phyloP scores from a whole-genome alignment of 2,797 vertebrate species.

The Spinus pinus region DNA sequence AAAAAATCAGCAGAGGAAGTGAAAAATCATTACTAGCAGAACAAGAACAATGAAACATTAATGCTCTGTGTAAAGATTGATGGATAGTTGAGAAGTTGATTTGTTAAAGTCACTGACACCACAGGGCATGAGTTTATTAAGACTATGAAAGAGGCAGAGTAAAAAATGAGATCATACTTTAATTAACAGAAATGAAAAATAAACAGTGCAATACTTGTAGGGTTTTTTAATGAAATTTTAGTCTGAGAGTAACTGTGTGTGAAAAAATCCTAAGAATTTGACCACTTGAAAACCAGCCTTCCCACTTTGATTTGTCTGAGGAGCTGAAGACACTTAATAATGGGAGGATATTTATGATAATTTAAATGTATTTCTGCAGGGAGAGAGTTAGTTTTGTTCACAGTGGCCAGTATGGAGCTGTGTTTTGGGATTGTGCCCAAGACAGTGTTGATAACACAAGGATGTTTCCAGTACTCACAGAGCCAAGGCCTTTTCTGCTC shows the following conservation, averaged over 20 bases:
- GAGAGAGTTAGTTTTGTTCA: background rate
- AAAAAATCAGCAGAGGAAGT: conserved; percentile 41
- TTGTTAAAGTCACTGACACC: conserved; percentile 42
- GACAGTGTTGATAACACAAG: background rate
- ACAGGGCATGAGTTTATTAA: conserved; percentile 54
- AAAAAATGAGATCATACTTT: conserved; percentile 34
- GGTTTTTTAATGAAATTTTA: background rate
- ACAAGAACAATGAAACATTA: conserved; percentile 49
- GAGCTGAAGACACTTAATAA: background rate
- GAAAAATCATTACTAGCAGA: conserved; percentile 43
- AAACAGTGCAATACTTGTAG: background rate
- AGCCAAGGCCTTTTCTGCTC: background rate
- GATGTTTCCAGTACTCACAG: background rate
- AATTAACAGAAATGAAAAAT: conserved; percentile 35
- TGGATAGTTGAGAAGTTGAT: conserved; percentile 29
- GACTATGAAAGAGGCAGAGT: background rate
- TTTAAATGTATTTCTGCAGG: background rate
- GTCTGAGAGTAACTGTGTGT: background rate
- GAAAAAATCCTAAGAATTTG: background rate
- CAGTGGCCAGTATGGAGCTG: background rate
- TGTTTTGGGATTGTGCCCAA: background rate
- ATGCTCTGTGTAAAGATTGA: conserved; percentile 21
- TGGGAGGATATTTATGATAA: background rate
- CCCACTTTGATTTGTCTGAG: background rate
- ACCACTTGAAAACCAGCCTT: background rate